Percentiles rank a stretch among this genome's conserved stretches.
phyloP scores from a whole-genome alignment of 2,113 vertebrate genomes.

The Xyliphius kryptos region DNA sequence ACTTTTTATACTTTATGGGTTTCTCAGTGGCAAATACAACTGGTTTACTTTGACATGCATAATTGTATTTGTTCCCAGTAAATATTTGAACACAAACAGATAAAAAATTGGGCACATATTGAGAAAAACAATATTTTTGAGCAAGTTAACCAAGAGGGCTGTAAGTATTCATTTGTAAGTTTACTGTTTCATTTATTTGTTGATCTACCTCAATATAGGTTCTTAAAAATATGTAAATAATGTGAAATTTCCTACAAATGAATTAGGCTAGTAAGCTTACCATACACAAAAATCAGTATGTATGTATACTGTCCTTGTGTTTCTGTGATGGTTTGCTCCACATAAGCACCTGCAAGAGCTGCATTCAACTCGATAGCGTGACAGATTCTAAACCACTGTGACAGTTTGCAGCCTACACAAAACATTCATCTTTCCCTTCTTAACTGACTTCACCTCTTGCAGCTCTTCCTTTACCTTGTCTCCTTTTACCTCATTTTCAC shows the following conservation, averaged over 20 bases:
- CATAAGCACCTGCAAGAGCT: neutral
- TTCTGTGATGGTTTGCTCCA: neutral
- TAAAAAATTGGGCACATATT: too few species aligned
- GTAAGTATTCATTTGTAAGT: too few species aligned
- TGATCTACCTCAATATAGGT: neutral
- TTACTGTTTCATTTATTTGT: too few species aligned
- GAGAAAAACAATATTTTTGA: too few species aligned
- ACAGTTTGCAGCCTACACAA: slow-evolving; percentile 19
- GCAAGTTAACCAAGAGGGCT: too few species aligned
- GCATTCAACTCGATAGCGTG: slow-evolving; percentile 7
- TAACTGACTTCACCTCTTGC: neutral
- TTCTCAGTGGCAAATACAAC: too few species aligned
- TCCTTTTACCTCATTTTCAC: neutral
- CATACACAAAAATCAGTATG: neutral
- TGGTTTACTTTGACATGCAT: too few species aligned
- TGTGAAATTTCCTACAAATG: too few species aligned
- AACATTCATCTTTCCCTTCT: slow-evolving; percentile 1
- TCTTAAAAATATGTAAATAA: neutral
- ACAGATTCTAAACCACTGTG: slow-evolving; percentile 14
- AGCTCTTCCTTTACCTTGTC: neutral
- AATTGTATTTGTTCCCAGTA: too few species aligned
- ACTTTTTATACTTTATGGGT: too few species aligned
- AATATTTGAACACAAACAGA: too few species aligned
- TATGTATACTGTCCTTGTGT: neutral
- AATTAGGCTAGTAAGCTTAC: too few species aligned